These are phyloP conservation scores for Hypocryptadius cinnamomeus DNA, from an alignment of 2,113 vertebrate genomes.

Conservation along the genomic window DNA sequence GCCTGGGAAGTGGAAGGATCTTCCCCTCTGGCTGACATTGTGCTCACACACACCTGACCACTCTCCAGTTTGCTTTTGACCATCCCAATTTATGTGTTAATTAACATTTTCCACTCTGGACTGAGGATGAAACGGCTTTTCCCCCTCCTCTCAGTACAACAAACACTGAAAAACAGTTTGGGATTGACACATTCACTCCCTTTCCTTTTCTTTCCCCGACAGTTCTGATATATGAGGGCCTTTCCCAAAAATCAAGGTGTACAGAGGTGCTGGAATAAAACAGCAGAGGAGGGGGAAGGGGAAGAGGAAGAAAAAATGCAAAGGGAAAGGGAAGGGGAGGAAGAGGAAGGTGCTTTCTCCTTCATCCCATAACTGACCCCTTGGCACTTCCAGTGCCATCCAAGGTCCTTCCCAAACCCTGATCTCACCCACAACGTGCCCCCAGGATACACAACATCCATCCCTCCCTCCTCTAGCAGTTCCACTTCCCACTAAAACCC, in stretches of 20 bases:
- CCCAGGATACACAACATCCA: background rate
- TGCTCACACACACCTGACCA: background rate
- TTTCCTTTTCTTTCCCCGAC: background rate
- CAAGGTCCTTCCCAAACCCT: background rate
- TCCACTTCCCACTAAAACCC: background rate
- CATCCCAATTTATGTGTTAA: background rate
- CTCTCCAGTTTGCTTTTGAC: background rate
- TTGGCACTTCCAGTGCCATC: background rate
- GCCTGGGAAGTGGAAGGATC: background rate
- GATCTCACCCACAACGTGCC: rapidly evolving
- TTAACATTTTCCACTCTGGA: background rate
- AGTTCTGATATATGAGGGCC: background rate
- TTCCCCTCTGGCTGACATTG: background rate
- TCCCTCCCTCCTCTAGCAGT: background rate
- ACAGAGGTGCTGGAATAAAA: background rate
- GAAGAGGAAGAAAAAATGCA: rapidly evolving
- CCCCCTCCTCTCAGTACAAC: background rate
- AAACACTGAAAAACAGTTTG: background rate
- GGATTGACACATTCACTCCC: rapidly evolving
- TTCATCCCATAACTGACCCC: background rate
- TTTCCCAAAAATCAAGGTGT: background rate
- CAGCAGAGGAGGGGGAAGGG: background rate
- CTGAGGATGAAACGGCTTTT: background rate
- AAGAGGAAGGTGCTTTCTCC: background rate
- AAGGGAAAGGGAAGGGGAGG: too few relatives aligned